Base-by-base conservation (phyloP, 2,113 vertebrate species). In the Syngnathus floridae region DNA sequence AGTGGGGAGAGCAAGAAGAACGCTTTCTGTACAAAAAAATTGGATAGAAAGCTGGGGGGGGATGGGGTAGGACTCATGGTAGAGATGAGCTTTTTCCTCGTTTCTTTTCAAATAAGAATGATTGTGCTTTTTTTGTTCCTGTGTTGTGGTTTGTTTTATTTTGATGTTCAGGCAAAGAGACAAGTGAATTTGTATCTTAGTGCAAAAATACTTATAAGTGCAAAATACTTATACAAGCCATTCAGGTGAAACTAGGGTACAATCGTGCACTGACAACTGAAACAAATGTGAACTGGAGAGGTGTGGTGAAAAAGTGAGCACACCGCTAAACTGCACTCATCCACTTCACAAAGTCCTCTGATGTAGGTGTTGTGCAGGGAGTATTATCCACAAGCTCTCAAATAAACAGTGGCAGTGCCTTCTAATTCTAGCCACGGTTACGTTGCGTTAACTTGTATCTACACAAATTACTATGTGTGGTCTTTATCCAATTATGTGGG, bases 301-400 rank as follows among this genome's bases (percentile, higher is more conserved):
- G 69, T 46, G 63, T 60, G 66, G 61, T 64, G 54, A 69, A 72
- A 31, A 73, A 64, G 43, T n/a, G 46, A 76, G 16, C 49, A 54
- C 70, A 61, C 59, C 72, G 57, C 63, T 62, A 41, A 70, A 71
- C 67, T 61, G 57, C 69, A 22, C 67, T 77, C 71, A 69, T 65
- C 74, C 72, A 45, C 74, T 70, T 59, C 26, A 49, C 26, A 35
- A 16, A 62, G 71, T 55, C 40, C 37, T 67, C 74, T 51, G 45
- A 71, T 68, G 62, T 71, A 67, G 62, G 66, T 75, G 67, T 59
- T 67, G 67, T 65, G 66, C 11, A 56, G 62, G 62, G 74, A 66
- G 70, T 72, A 64, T 75, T 73, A 77, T 67, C 55, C 45, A 68
- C 57, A 72, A 59, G 55, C 68, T 66, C 60, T 67, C 41, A 59